Conservation (phyloP, 2,888 invertebrate genomes). For the Phlogophora meticulosa region DNA sequence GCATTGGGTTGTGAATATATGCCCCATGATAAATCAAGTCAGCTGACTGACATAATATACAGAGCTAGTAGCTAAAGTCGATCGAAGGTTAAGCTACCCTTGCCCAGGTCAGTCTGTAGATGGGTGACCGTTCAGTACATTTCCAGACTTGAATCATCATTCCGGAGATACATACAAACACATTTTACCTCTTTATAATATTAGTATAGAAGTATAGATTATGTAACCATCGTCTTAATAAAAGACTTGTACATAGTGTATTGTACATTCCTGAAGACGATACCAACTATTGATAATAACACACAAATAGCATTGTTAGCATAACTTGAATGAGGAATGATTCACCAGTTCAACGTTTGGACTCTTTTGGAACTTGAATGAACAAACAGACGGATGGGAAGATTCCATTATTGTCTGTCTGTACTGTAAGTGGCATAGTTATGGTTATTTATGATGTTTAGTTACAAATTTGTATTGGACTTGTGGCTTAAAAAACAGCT, state of each 20-base stretch:
- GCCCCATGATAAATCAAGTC: neutral
- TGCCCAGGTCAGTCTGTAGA: no score
- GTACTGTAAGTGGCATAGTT: neutral
- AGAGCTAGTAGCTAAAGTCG: no score
- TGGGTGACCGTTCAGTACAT: no score
- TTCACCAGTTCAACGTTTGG: conserved; percentile 17
- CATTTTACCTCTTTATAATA: no score
- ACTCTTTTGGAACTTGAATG: neutral
- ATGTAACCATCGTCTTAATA: no score
- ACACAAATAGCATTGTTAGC: conserved; percentile 14
- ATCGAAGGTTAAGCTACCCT: no score
- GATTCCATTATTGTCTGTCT: conserved; percentile 31
- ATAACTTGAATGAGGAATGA: conserved; percentile 13
- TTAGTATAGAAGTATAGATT: no score
- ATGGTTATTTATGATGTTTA: conserved; percentile 13
- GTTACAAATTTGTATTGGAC: neutral
- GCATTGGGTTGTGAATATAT: conserved; percentile 3
- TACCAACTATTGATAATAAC: neutral
- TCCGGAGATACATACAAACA: no score
- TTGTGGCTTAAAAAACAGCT: no score
- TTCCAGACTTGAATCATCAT: no score
- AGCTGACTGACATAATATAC: neutral
- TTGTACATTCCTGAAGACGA: conserved; percentile 1
- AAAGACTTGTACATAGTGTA: no score
- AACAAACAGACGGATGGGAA: conserved; percentile 13